A percentile compares a stretch with the other conserved stretches of the same genome.
phyloP scores from a whole-genome alignment of 2,113 vertebrate genomes.

The Neolamprologus devosi region DNA sequence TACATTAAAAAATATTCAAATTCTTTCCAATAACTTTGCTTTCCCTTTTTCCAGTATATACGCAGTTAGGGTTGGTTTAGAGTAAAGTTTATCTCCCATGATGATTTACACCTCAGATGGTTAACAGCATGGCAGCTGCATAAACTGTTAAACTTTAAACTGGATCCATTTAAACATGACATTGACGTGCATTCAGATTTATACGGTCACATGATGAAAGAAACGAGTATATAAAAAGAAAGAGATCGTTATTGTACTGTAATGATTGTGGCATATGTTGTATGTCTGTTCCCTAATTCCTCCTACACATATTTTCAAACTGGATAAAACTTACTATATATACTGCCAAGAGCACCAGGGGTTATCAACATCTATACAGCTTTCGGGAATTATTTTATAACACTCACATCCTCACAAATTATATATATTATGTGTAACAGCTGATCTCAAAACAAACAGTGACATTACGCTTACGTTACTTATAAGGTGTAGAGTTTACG shows the following conservation, averaged over 20 bases:
- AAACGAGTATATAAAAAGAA: neutral
- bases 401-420: neutral
- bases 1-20: neutral
- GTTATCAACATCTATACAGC: neutral
- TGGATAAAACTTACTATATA: neutral
- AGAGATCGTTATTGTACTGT: neutral
- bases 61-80: neutral
- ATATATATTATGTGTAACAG: neutral
- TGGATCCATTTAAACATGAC: neutral
- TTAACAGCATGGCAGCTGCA: neutral
- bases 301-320: neutral
- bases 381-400: neutral
- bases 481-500: neutral
- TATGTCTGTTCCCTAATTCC: neutral
- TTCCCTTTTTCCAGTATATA: neutral
- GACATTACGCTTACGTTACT: neutral
- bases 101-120: neutral
- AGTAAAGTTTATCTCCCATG: neutral
- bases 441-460: neutral
- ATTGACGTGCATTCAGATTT: neutral
- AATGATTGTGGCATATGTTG: neutral
- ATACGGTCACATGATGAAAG: neutral
- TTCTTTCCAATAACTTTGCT: neutral
- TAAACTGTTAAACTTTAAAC: neutral
- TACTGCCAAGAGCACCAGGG: neutral